Conservation (phyloP, 2,888 invertebrate genomes). For the Tubulanus polymorphus region DNA sequence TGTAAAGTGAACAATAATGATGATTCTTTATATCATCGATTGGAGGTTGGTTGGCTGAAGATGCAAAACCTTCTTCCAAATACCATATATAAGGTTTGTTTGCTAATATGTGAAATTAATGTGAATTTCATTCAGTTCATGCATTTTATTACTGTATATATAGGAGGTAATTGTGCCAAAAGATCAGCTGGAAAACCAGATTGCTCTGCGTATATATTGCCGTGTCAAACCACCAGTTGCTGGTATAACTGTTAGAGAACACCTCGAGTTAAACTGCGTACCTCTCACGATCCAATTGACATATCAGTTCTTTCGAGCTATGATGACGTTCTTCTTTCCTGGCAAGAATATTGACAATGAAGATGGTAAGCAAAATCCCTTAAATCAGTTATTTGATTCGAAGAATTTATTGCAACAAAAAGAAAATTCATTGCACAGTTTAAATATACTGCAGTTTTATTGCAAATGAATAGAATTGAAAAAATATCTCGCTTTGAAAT, state of each 20-base stretch:
- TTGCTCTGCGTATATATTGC: slow-evolving; percentile 90
- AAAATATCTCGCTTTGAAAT: too few species aligned
- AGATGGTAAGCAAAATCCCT: slow-evolving; percentile 16
- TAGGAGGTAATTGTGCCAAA: slow-evolving; percentile 75
- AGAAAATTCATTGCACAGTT: too few species aligned
- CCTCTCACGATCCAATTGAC: slow-evolving; percentile 83
- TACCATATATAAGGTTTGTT: slow-evolving; percentile 73
- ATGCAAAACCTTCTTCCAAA: slow-evolving; percentile 94
- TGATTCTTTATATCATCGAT: slow-evolving; percentile 93
- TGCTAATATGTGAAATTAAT: background rate
- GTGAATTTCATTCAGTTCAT: background rate
- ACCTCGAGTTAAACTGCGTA: slow-evolving; percentile 93
- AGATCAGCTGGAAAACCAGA: slow-evolving; percentile 81
- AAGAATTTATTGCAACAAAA: too few species aligned
- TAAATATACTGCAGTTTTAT: too few species aligned
- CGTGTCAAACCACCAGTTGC: slow-evolving; percentile 92
- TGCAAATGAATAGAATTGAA: too few species aligned
- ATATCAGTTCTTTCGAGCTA: slow-evolving; percentile 93
- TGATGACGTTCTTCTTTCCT: slow-evolving; percentile 91
- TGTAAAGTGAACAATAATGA: slow-evolving; percentile 94
- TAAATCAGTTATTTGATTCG: too few species aligned
- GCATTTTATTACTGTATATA: slow-evolving; percentile 7
- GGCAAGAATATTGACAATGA: slow-evolving; percentile 40
- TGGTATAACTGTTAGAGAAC: slow-evolving; percentile 96
- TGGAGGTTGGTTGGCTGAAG: slow-evolving; percentile 92